These are phyloP conservation scores for Papilio demoleus DNA, from an alignment of 2,888 invertebrate genomes.

Conservation along the genomic window DNA sequence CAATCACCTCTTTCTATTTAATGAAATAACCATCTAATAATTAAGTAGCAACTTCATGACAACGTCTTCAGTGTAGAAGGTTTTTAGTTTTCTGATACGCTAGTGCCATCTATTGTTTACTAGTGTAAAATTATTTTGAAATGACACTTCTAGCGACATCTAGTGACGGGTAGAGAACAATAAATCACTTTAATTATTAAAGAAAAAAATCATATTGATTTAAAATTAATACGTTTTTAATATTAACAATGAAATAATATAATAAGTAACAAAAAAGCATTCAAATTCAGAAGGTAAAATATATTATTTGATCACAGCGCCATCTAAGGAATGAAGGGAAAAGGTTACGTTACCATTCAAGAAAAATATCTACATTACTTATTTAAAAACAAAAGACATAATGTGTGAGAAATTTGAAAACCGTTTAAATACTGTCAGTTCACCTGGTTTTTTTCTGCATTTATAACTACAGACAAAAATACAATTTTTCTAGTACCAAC, in stretches of 20 bases:
- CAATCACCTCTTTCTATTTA: background rate
- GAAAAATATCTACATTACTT: no score
- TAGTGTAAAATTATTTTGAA: background rate
- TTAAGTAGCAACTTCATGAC: background rate
- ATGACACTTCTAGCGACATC: constrained; percentile 25
- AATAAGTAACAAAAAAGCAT: no score
- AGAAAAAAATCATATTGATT: no score
- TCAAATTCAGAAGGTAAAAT: no score
- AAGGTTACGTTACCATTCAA: background rate
- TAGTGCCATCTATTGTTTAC: constrained; percentile 24
- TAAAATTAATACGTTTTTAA: background rate
- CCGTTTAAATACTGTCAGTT: background rate
- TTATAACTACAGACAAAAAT: background rate
- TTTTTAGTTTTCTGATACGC: background rate
- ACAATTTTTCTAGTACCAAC: background rate
- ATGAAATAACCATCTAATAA: background rate
- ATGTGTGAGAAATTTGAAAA: background rate
- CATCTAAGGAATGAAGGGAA: constrained; percentile 58
- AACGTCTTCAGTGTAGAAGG: background rate
- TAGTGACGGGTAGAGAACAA: constrained; percentile 25
- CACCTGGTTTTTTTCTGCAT: background rate
- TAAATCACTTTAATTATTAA: background rate
- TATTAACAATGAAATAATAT: no score
- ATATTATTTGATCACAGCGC: no score
- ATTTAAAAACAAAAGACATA: no score